Evolutionary conservation across 2,113 vertebrate species (phyloP), one percentile per base, ranked within the genome.

Genomic region (Thunnus thynnus): DNA sequence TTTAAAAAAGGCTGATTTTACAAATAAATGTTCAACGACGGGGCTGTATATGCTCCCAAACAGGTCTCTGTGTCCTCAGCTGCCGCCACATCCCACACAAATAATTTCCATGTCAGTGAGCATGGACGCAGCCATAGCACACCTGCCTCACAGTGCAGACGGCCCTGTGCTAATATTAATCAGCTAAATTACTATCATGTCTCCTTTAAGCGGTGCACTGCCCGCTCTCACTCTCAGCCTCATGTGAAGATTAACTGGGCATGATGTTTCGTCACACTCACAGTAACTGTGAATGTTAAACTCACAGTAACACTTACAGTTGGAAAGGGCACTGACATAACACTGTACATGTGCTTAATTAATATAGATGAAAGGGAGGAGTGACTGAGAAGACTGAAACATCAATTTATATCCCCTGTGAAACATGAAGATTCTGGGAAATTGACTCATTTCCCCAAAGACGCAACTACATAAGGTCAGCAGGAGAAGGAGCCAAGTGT

Each of bases 141-240:
- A 91, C 76, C 86, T 86, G 91, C 62, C 20, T 73, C 46, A 22
- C 44, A 30, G 54, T 8, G 4, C 56, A 67, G 57, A 61, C 11
- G 5, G 4, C 25, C 48, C 17, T 65, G 27, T 52, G n/a, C 56
- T n/a, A 55, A 62, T 76, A 78, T 78, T 27, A 76, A 81, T 84
- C 57, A 55, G 60, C 61, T 72, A 36, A 76, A 69, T 76, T 46
- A 71, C 68, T 61, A 41, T 74, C 11, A 52, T 14, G 17, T 60
- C 25, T 62, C 17, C 48, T 67, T 13, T 6, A 56, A 68, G 77
- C 20, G 32, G 36, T 27, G 14, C 55, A n/a, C 47, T 16, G 48
- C 4, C 25, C 1, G 13, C n/a, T 47, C 66, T 61, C 61, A 8
- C 14, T 48, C n/a, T 48, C 75, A 32, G 55, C 12, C 68, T 41